phyloP scores from a whole-genome alignment of 2,888 invertebrate species.

The Hirtodrosophila confusa region DNA sequence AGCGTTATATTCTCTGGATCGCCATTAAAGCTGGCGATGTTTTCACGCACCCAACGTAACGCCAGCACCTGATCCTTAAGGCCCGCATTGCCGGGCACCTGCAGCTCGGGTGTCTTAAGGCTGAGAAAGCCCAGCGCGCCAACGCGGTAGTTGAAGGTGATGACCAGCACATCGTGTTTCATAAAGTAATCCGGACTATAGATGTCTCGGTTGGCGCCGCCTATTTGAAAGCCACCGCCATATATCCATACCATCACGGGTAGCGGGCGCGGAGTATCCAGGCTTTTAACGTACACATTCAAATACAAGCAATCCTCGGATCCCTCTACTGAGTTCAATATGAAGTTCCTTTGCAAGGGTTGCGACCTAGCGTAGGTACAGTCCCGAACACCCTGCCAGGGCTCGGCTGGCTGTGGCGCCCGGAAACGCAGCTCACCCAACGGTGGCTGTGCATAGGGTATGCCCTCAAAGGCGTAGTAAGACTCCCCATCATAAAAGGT shows the following conservation, averaged over 20 bases:
- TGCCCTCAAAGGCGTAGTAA: slow-evolving; percentile 81
- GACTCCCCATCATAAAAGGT: slow-evolving; percentile 65
- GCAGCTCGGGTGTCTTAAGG: slow-evolving; percentile 83
- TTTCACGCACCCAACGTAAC: slow-evolving; percentile 85
- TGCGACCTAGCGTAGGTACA: slow-evolving; percentile 78
- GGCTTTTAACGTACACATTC: slow-evolving; percentile 83
- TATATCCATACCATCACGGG: slow-evolving; percentile 85
- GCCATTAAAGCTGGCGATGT: slow-evolving; percentile 85
- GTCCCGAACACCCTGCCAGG: slow-evolving; percentile 84
- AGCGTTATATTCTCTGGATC: slow-evolving; percentile 85
- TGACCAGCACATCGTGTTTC: slow-evolving; percentile 84
- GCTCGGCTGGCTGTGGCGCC: slow-evolving; percentile 83
- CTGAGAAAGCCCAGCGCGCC: slow-evolving; percentile 84
- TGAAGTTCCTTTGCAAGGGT: slow-evolving; percentile 79
- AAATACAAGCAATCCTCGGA: slow-evolving; percentile 85
- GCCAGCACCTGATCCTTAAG: slow-evolving; percentile 85
- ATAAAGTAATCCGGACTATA: slow-evolving; percentile 85
- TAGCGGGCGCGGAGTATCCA: slow-evolving; percentile 59
- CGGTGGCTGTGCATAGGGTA: slow-evolving; percentile 82
- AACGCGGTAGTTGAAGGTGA: slow-evolving; percentile 85
- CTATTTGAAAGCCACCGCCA: slow-evolving; percentile 85
- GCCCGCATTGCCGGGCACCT: slow-evolving; percentile 85
- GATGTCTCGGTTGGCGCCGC: slow-evolving; percentile 81
- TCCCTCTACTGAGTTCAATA: slow-evolving; percentile 79
- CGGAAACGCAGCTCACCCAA: slow-evolving; percentile 79